A percentile compares a stretch with the other conserved stretches of the same genome.
Evolutionary conservation across 2,113 vertebrate genomes (phyloP).

Genomic region (Python bivittatus): DNA sequence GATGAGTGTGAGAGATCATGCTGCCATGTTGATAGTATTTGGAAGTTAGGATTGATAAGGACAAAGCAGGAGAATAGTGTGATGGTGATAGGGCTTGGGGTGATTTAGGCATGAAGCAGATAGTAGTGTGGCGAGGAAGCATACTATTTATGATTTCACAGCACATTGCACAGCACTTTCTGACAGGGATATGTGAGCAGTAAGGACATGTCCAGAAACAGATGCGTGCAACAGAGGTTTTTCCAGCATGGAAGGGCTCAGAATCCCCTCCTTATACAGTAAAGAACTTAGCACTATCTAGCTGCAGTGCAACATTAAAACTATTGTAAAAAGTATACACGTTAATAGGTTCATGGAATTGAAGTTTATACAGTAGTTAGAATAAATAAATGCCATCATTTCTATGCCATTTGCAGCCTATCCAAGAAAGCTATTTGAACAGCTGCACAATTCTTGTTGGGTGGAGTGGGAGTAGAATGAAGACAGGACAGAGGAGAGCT

Average conservation of each 20-base stretch:
- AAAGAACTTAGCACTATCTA: constrained; percentile 36
- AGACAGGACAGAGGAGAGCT: not conserved
- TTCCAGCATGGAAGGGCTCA: not conserved
- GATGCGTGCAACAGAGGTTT: not conserved
- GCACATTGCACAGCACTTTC: not conserved
- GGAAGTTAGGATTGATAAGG: not conserved
- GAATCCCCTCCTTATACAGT: constrained; percentile 4
- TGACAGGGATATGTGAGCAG: not conserved
- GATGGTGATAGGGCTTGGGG: not conserved
- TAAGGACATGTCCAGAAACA: not conserved
- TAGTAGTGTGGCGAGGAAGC: not conserved
- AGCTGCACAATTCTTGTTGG: constrained; percentile 47
- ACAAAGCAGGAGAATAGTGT: not conserved
- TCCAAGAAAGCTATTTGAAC: constrained; percentile 57
- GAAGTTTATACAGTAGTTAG: constrained; percentile 27
- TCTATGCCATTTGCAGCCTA: constrained; percentile 45
- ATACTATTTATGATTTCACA: not conserved
- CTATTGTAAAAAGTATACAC: not conserved
- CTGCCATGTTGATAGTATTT: not conserved
- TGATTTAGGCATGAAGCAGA: not conserved
- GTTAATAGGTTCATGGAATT: not conserved
- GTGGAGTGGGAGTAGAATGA: constrained; percentile 1
- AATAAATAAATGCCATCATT: constrained; percentile 49
- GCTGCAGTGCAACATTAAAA: constrained; percentile 6
- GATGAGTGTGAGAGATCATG: not conserved